These are phyloP conservation scores for Hetaerina titia DNA, from an alignment of 2,888 invertebrate species.

Conservation along the genomic window DNA sequence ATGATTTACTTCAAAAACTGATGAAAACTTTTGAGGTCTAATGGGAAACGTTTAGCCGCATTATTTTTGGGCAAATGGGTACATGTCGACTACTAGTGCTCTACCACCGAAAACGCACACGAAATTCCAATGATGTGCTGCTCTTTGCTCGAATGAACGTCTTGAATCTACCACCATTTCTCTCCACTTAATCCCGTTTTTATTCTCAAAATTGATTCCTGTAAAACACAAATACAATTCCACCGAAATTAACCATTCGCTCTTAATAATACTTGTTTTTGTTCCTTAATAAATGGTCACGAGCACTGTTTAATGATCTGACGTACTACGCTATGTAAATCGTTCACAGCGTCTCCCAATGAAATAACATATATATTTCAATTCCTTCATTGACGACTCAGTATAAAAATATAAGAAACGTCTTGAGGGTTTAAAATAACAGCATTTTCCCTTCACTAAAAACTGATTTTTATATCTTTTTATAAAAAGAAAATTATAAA, in stretches of 20 bases:
- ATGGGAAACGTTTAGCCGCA: background rate
- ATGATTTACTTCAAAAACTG: conserved; percentile 17
- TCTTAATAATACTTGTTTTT: background rate
- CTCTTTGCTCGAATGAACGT: background rate
- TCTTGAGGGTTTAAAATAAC: too few relatives aligned
- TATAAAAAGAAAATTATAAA: too few relatives aligned
- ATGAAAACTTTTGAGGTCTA: background rate
- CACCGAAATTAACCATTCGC: background rate
- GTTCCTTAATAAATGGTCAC: too few relatives aligned
- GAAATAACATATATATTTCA: too few relatives aligned
- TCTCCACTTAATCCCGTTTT: background rate
- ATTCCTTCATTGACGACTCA: too few relatives aligned
- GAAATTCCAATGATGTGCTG: background rate
- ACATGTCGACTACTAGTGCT: background rate
- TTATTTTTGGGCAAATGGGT: background rate
- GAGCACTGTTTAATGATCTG: too few relatives aligned
- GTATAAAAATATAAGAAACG: too few relatives aligned
- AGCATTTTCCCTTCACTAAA: too few relatives aligned
- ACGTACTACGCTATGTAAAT: too few relatives aligned
- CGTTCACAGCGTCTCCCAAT: too few relatives aligned
- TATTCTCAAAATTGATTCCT: background rate
- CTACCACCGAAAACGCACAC: background rate
- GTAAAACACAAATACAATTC: background rate
- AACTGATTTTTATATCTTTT: too few relatives aligned
- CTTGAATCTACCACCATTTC: background rate